Evolutionary conservation across 23 tunicate genomes (phyloP), one percentile per base, ranked within the genome.

Genomic region (Corella eumyota): DNA sequence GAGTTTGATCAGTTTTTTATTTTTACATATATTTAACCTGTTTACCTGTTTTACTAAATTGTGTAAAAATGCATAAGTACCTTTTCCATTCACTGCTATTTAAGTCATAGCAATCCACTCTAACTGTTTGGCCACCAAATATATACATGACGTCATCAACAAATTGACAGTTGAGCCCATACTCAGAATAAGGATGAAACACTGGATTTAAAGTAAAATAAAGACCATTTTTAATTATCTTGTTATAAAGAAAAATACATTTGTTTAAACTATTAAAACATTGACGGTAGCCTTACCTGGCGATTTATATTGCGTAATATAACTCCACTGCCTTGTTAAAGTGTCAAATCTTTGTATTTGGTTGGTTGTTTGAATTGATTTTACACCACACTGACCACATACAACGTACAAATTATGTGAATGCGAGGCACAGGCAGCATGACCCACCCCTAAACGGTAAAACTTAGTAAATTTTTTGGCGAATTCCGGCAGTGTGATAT

Each of bases 321-420:
- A 51, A 51, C 22, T 51, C 57, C 57, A 51, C 23, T 51, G 57
- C 22, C 23, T 9, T 6, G 21, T 7, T 7, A 19, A 6, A 5
- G 57, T 51, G 23, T 51, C 23, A 27, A 51, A 51, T 19, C 23
- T 25, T 51, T 51, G 57, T 9, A 51, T 27, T 19, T 51, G 11
- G 6, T 19, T 51, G 6, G 57, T 51, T 19, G 57, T 51, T 11
- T 51, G 15, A 5, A 51, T 51, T 7, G 57, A 51, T 19, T 51
- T 51, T 6, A 51, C 57, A 6, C 57, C 57, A 19, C 5, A 51
- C 23, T 51, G 57, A 19, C 57, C 57, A 51, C 57, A 51, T 51
- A 51, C 22, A 27, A 51, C 57, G 57, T 51, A 51, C 6, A 51
- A n/a, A 19, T 27, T 51, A 27, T n/a, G 6, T 25, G 20, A 25